These are phyloP conservation scores for Apomyelois bistriatella DNA, from an alignment of 2,888 invertebrate genomes.

Conservation along the genomic window DNA sequence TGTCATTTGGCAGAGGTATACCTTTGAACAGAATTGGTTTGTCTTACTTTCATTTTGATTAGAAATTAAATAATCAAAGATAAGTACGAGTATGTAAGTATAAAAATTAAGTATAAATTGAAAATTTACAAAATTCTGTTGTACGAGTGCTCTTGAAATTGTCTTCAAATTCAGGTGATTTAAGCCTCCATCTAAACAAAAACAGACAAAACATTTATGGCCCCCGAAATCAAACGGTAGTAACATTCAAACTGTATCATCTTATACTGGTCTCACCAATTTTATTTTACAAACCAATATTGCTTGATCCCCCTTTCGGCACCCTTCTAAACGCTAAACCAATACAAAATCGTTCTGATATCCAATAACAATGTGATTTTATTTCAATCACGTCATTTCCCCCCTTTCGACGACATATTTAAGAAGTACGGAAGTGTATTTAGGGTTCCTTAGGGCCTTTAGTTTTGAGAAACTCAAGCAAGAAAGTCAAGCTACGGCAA, in stretches of 20 bases:
- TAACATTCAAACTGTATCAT: background rate
- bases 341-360: conserved; percentile 15
- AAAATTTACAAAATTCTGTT: too few relatives aligned
- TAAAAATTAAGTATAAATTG: too few relatives aligned
- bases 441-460: too few relatives aligned
- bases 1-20: too few relatives aligned
- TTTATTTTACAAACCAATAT: background rate
- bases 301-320: background rate
- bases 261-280: background rate
- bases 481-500: too few relatives aligned
- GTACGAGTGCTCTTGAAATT: too few relatives aligned
- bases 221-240: conserved; percentile 1
- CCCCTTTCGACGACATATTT: background rate
- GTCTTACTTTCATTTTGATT: too few relatives aligned
- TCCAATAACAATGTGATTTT: conserved; percentile 27
- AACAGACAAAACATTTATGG: conserved; percentile 18
- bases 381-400: conserved; percentile 24
- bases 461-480: too few relatives aligned
- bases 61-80: too few relatives aligned
- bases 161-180: too few relatives aligned
- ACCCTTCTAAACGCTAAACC: conserved; percentile 11
- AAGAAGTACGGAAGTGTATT: background rate
- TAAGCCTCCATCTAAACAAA: conserved; percentile 23
- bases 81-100: too few relatives aligned
- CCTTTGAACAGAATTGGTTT: too few relatives aligned